phyloP scores from a whole-genome alignment of 2,888 invertebrate species.

The Suillia variegata region DNA sequence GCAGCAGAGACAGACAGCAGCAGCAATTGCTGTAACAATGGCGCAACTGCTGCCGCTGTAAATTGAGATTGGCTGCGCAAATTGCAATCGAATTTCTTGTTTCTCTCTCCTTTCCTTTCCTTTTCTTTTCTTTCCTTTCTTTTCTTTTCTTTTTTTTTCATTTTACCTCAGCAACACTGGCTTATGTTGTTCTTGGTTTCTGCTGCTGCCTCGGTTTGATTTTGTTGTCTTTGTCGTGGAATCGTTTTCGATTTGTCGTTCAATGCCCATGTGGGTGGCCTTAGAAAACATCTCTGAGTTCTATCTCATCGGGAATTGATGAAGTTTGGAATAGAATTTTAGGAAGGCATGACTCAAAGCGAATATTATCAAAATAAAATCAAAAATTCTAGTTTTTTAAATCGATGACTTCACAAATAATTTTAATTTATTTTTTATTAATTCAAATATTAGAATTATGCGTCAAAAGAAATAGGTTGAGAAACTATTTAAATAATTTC shows the following conservation, averaged over 20 bases:
- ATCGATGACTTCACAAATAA: too few species aligned
- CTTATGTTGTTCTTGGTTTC: background rate
- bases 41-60: constrained; percentile 2
- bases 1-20: constrained; percentile 12
- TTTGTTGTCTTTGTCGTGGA: constrained; percentile 35
- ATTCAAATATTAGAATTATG: too few species aligned
- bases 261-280: background rate
- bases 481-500: too few species aligned
- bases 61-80: constrained; percentile 27
- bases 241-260: constrained; percentile 38
- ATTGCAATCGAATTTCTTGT: constrained; percentile 27
- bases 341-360: too few species aligned
- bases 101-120: constrained; percentile 10
- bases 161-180: background rate
- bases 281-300: too few species aligned
- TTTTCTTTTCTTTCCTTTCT: background rate
- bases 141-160: background rate
- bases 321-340: too few species aligned
- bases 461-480: too few species aligned
- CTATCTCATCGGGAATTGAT: too few species aligned
- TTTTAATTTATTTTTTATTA: too few species aligned
- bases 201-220: background rate
- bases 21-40: background rate
- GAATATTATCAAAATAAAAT: too few species aligned
- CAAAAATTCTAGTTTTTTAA: too few species aligned